Conservation (phyloP, 2,797 vertebrate genomes). For the Cossypha dichroa region DNA sequence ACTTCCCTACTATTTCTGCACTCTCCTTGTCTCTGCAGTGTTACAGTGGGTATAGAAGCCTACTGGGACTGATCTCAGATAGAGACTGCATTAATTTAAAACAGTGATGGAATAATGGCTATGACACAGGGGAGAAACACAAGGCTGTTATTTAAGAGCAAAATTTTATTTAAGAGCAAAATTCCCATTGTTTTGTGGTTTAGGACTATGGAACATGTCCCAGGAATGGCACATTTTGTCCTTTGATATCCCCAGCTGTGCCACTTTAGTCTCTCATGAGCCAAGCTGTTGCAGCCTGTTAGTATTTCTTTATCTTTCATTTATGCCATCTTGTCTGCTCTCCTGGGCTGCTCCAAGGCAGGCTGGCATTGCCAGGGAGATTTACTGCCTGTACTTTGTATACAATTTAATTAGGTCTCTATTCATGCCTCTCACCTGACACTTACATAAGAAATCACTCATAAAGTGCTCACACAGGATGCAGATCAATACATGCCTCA, state of each 20-base stretch:
- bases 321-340: conserved; percentile 42
- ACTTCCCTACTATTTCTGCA: background rate
- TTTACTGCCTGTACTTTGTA: conserved; percentile 35
- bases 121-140: background rate
- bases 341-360: conserved; percentile 31
- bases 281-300: conserved; percentile 12
- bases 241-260: background rate
- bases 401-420: conserved; percentile 63
- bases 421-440: conserved; percentile 56
- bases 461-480: conserved; percentile 16
- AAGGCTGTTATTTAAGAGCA: background rate
- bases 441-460: conserved; percentile 67
- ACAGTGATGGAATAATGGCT: background rate
- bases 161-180: conserved; percentile 5
- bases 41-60: background rate
- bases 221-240: conserved; percentile 1
- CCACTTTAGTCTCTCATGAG: background rate
- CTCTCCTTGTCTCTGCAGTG: background rate
- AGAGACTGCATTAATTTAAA: background rate
- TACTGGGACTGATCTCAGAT: background rate
- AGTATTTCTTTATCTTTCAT: conserved; percentile 42
- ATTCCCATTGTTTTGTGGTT: background rate
- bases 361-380: conserved; percentile 56
- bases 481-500: conserved; percentile 9
- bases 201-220: background rate